Conservation (phyloP, 2,113 vertebrate genomes). For the Coregonus clupeaformis region DNA sequence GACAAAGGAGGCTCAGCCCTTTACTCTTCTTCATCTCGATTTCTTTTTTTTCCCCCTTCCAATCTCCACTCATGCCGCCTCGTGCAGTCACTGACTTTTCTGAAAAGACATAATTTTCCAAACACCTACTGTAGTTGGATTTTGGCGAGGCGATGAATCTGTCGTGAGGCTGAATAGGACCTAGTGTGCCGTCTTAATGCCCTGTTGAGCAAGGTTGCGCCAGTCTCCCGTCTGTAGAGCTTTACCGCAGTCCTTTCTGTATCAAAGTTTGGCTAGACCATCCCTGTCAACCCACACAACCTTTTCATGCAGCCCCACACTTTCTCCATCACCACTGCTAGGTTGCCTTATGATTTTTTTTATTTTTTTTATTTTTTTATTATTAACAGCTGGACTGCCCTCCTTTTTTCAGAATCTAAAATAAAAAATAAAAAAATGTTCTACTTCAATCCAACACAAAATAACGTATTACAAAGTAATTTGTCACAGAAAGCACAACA, state of each 20-base stretch:
- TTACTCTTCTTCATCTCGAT: background rate
- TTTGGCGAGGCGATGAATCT: background rate
- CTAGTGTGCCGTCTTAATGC: background rate
- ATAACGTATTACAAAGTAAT: background rate
- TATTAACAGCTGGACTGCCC: too few relatives aligned
- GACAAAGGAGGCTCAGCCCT: constrained; percentile 22
- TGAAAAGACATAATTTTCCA: constrained; percentile 13
- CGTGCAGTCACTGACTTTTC: constrained; percentile 2
- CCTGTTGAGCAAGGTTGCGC: background rate
- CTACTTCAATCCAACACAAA: background rate
- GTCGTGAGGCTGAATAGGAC: background rate
- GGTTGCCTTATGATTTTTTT: background rate
- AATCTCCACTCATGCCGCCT: background rate
- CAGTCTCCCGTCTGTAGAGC: background rate
- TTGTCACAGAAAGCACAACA: background rate
- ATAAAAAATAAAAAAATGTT: too few relatives aligned
- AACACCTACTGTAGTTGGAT: constrained; percentile 5
- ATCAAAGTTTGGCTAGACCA: background rate
- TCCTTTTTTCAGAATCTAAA: too few relatives aligned
- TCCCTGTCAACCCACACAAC: background rate
- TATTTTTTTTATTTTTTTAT: too few relatives aligned
- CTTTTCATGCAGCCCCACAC: background rate
- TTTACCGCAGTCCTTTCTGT: too few relatives aligned
- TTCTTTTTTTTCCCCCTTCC: background rate
- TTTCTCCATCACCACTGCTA: background rate